Evolutionary conservation across 2,797 vertebrate species (phyloP).

Genomic region (Crax fasciolata): DNA sequence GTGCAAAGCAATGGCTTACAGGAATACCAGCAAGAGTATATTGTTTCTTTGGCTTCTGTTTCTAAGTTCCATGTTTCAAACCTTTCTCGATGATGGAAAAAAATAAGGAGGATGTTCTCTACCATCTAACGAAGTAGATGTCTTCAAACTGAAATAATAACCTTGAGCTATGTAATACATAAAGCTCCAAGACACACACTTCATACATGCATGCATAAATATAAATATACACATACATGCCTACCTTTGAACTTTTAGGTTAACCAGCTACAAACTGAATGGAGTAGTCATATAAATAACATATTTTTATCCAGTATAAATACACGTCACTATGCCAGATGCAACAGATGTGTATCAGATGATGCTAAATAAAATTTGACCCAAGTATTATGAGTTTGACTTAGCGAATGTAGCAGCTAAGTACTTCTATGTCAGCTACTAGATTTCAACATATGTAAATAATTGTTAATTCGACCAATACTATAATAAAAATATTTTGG

Average conservation of each 20-base stretch:
- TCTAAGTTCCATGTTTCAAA: neutral
- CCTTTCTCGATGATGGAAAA: neutral
- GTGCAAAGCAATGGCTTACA: conserved; percentile 3
- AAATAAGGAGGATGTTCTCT: neutral
- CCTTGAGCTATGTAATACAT: neutral
- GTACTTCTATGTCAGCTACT: neutral
- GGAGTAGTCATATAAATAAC: neutral
- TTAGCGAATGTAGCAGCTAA: neutral
- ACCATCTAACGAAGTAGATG: neutral
- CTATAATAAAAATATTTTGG: neutral
- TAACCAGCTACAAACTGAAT: neutral
- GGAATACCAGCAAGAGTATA: neutral
- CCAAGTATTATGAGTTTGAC: neutral
- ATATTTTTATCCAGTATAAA: accelerated
- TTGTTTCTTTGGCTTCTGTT: conserved; percentile 26
- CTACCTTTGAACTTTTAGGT: neutral
- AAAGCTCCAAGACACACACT: accelerated
- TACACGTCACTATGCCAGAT: neutral
- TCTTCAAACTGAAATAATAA: neutral
- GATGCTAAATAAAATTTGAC: neutral
- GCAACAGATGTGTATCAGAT: neutral
- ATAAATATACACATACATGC: neutral
- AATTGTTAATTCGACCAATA: neutral
- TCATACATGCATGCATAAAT: neutral
- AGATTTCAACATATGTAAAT: neutral